Percentiles rank a stretch among this genome's conserved stretches.
phyloP scores from a whole-genome alignment of 2,797 vertebrate species.

The Bovichtus variegatus region DNA sequence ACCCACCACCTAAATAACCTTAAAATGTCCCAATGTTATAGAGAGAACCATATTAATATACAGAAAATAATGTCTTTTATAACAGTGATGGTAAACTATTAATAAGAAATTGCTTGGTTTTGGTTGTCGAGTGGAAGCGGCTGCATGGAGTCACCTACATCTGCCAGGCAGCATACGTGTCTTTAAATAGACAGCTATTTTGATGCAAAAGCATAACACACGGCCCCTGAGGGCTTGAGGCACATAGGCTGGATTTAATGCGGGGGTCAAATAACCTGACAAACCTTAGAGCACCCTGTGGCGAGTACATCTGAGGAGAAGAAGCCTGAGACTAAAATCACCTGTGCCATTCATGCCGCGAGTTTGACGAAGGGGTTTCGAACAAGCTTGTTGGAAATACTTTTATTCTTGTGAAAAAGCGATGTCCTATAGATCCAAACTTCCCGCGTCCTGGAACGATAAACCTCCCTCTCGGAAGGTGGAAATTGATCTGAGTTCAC shows the following conservation, averaged over 20 bases:
- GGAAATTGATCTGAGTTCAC: constrained; percentile 84
- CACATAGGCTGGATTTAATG: constrained; percentile 52
- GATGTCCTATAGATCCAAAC: constrained; percentile 78
- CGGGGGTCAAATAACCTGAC: constrained; percentile 56
- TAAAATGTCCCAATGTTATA: no score
- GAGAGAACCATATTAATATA: no score
- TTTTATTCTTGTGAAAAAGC: not conserved
- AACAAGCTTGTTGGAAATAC: not conserved
- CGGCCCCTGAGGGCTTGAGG: constrained; percentile 18
- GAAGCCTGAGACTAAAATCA: constrained; percentile 14
- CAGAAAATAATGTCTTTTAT: no score
- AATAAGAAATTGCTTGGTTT: not conserved
- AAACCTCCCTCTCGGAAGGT: constrained; percentile 54
- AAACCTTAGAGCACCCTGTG: constrained; percentile 12
- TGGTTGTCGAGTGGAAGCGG: constrained; percentile 29
- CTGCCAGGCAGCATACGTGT: constrained; percentile 43
- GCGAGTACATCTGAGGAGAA: constrained; percentile 33
- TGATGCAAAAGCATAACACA: constrained; percentile 70
- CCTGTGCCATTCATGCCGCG: constrained; percentile 5
- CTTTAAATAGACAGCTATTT: constrained; percentile 84
- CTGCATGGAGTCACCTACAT: constrained; percentile 25
- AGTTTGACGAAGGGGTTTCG: not conserved
- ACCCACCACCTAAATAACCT: no score
- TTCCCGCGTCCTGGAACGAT: constrained; percentile 75
- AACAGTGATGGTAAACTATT: no score